Conservation (phyloP, 1,140 invertebrate species). For the Pseudomyrmex gracilis region DNA sequence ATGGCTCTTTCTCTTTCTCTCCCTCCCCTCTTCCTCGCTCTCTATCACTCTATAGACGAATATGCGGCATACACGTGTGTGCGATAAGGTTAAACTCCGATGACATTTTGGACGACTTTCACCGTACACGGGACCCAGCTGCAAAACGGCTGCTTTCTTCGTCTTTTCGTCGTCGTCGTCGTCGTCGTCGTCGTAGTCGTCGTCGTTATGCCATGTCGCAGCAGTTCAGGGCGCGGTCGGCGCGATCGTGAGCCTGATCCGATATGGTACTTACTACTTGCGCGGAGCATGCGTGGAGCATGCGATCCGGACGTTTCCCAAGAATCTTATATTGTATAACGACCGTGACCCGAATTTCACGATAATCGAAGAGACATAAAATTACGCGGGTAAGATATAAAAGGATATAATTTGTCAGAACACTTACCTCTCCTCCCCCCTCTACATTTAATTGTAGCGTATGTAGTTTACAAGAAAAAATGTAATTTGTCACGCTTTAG, state of each 20-base stretch:
- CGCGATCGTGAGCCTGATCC: conserved; percentile 21
- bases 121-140: conserved; percentile 55
- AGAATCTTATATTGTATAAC: background rate
- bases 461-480: background rate
- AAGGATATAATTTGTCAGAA: background rate
- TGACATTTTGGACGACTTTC: conserved; percentile 78
- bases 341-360: conserved; percentile 61
- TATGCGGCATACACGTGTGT: conserved; percentile 45
- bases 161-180: conserved; percentile 61
- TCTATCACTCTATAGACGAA: conserved; percentile 15
- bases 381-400: background rate
- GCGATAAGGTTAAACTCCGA: conserved; percentile 74
- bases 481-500: background rate
- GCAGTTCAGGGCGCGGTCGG: conserved; percentile 19
- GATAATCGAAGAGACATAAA: background rate
- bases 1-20: background rate
- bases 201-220: background rate
- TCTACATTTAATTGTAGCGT: no score
- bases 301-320: background rate
- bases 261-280: conserved; percentile 49
- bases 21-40: background rate
- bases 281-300: conserved; percentile 7
- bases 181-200: conserved; percentile 1
- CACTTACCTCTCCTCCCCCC: no score
- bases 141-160: conserved; percentile 72